These are phyloP conservation scores for Eospalax fontanierii DNA, from an alignment of 2,797 vertebrate species.

Conservation along the genomic window DNA sequence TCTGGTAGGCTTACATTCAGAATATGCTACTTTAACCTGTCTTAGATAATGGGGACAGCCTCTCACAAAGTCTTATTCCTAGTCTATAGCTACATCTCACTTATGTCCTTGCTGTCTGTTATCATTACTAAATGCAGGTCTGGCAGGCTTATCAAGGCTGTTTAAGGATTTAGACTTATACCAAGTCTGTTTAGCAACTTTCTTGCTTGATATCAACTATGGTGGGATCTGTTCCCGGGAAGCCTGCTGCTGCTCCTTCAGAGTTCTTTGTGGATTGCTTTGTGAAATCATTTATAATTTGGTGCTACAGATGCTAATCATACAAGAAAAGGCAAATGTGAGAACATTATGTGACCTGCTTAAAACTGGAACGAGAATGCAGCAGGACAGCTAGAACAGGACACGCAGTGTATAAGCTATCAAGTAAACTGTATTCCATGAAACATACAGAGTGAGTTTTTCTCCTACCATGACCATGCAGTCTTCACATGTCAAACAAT, in stretches of 20 bases:
- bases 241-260: fast-evolving
- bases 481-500: not conserved
- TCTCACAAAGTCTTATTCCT: not conserved
- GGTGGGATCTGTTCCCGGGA: not conserved
- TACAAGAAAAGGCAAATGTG: not conserved
- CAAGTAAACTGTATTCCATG: not conserved
- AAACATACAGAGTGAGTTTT: not conserved
- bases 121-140: not conserved
- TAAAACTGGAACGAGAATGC: not conserved
- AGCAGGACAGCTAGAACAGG: not conserved
- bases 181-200: not conserved
- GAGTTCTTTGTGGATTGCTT: not conserved
- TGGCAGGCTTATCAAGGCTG: not conserved
- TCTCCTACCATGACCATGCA: too few species aligned
- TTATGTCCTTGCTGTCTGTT: not conserved
- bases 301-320: not conserved
- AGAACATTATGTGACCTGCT: not conserved
- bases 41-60: too few species aligned
- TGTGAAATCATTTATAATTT: not conserved
- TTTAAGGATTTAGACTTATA: not conserved
- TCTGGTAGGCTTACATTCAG: not conserved
- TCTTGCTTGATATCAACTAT: not conserved
- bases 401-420: not conserved
- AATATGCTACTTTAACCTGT: not conserved
- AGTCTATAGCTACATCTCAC: not conserved